Evolutionary conservation across 2,888 invertebrate genomes (phyloP).

Genomic region (Plusia festucae): DNA sequence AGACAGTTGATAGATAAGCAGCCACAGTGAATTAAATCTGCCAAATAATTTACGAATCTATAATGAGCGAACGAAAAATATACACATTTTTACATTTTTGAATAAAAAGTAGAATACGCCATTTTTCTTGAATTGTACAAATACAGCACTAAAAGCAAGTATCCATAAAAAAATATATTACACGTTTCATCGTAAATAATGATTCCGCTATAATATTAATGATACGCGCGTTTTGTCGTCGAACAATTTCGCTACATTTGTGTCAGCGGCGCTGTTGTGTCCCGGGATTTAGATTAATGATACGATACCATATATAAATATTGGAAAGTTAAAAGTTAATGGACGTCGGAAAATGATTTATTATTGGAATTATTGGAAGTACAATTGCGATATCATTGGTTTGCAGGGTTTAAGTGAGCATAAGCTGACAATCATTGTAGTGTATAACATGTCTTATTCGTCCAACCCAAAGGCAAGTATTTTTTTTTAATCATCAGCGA

Average conservation of each 20-base stretch:
- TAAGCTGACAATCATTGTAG: constrained; percentile 10
- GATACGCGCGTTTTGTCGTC: constrained; percentile 60
- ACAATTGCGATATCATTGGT: constrained; percentile 28
- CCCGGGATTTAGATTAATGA: constrained; percentile 78
- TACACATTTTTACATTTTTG: background rate
- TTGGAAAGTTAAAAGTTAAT: constrained; percentile 41
- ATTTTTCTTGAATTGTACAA: constrained; percentile 9
- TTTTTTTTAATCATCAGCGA: too few relatives aligned
- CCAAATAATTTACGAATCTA: too few relatives aligned
- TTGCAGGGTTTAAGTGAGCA: constrained; percentile 22
- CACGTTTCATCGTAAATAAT: constrained; percentile 26
- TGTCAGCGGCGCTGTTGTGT: constrained; percentile 61
- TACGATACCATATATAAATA: constrained; percentile 52
- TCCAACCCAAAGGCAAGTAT: too few relatives aligned
- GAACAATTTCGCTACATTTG: constrained; percentile 71
- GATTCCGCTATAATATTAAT: constrained; percentile 65
- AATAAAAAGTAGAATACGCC: background rate
- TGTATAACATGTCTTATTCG: too few relatives aligned
- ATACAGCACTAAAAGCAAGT: constrained; percentile 7
- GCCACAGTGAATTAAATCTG: background rate
- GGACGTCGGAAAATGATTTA: constrained; percentile 47
- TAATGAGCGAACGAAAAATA: too few relatives aligned
- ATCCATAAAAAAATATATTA: constrained; percentile 10
- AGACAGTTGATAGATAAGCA: too few relatives aligned
- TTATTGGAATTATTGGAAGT: constrained; percentile 45